Percentiles rank a stretch among this genome's conserved stretches.
Evolutionary conservation across 2,888 invertebrate genomes (phyloP).

Genomic region (Neria commutata): DNA sequence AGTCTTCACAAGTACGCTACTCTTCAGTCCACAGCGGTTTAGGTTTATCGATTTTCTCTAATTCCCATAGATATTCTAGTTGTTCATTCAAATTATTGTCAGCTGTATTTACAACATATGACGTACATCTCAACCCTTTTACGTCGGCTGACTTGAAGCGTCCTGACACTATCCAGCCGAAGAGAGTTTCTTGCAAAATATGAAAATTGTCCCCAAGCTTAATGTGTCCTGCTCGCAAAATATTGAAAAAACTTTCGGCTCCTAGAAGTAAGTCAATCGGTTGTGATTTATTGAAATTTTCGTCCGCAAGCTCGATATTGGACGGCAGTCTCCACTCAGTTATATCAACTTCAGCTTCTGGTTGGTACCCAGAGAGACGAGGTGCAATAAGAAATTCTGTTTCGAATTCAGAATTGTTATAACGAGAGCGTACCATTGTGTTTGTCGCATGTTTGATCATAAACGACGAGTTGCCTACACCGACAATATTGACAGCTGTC

Average conservation of each 20-base stretch:
- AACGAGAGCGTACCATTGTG: neutral
- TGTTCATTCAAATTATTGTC: neutral
- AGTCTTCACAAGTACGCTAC: neutral
- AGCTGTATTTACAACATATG: neutral
- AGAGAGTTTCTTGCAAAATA: conserved; percentile 11
- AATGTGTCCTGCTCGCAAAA: conserved; percentile 4
- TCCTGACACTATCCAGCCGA: conserved; percentile 15
- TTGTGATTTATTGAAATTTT: conserved; percentile 4
- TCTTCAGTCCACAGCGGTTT: neutral
- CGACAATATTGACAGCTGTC: conserved; percentile 3
- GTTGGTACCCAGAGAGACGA: neutral
- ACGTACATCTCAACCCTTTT: neutral
- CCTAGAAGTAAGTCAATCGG: conserved; percentile 7
- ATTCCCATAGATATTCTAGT: neutral
- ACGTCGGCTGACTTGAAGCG: neutral
- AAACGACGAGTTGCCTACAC: conserved; percentile 4
- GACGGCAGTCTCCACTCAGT: conserved; percentile 1
- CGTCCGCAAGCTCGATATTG: conserved; percentile 17
- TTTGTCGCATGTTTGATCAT: conserved; percentile 7
- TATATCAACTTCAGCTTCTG: neutral
- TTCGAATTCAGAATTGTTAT: neutral
- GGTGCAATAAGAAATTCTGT: neutral
- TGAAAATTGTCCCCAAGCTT: neutral
- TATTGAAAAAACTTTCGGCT: conserved; percentile 8
- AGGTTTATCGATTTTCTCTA: neutral